Evolutionary conservation across 2,113 vertebrate species (phyloP).

Genomic region (Psophia crepitans): DNA sequence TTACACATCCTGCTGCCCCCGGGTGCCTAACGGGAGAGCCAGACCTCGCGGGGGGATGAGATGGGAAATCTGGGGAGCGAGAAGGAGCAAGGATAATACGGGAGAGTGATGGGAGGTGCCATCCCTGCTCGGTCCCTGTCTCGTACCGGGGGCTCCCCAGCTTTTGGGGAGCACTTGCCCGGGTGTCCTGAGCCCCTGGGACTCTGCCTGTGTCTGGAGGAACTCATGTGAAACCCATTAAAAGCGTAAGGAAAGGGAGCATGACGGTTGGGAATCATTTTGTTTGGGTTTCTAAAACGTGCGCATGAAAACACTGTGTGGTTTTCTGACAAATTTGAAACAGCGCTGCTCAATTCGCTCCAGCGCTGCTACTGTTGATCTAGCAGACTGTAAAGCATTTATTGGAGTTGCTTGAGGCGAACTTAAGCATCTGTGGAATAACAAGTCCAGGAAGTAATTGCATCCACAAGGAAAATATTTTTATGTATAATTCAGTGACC

Average conservation of each 20-base stretch:
- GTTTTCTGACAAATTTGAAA: constrained; percentile 52
- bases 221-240: background rate
- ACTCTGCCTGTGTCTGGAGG: background rate
- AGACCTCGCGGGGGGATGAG: background rate
- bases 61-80: background rate
- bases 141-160: rapidly evolving
- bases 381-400: constrained; percentile 45
- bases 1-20: background rate
- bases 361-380: constrained; percentile 41
- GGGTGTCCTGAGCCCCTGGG: background rate
- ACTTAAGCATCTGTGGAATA: constrained; percentile 30
- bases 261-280: background rate
- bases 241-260: background rate
- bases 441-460: constrained; percentile 59
- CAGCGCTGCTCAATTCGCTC: constrained; percentile 32
- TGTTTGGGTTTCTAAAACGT: constrained; percentile 34
- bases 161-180: background rate
- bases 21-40: background rate
- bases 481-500: constrained; percentile 66
- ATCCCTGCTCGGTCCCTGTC: rapidly evolving
- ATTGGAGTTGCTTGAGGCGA: constrained; percentile 24
- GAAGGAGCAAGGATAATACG: background rate
- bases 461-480: constrained; percentile 62
- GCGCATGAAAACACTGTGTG: constrained; percentile 22
- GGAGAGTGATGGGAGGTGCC: background rate